Percentiles rank a stretch among this genome's conserved stretches.
phyloP scores from a whole-genome alignment of 2,888 invertebrate species.

The Drosophila pseudotakahashii region DNA sequence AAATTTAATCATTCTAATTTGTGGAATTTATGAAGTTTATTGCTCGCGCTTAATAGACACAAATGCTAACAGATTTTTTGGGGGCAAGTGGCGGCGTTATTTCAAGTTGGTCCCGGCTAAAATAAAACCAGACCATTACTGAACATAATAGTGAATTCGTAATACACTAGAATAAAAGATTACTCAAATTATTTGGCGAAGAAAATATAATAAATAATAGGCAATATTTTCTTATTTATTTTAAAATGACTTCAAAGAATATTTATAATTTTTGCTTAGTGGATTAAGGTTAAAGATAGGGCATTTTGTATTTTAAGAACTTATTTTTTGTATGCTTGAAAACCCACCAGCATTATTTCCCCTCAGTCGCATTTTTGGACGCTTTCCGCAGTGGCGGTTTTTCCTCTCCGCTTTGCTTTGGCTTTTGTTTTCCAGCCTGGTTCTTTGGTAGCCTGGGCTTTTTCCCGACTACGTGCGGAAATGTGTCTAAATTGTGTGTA shows the following conservation, averaged over 20 bases:
- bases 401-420: slow-evolving; percentile 13
- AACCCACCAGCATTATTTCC: slow-evolving; percentile 35
- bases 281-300: neutral
- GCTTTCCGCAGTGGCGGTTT: slow-evolving; percentile 60
- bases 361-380: slow-evolving; percentile 54
- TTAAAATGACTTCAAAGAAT: neutral
- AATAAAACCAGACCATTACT: slow-evolving; percentile 1
- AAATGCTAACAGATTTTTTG: slow-evolving; percentile 44
- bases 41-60: slow-evolving; percentile 65
- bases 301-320: slow-evolving; percentile 1
- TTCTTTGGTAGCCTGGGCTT: slow-evolving; percentile 46
- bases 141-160: neutral
- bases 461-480: slow-evolving; percentile 69
- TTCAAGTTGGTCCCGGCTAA: slow-evolving; percentile 10
- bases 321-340: slow-evolving; percentile 9
- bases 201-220: neutral
- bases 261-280: neutral
- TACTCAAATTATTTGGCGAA: no score
- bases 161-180: slow-evolving; percentile 3
- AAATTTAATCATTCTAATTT: slow-evolving; percentile 76
- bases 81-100: slow-evolving; percentile 8
- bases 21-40: slow-evolving; percentile 72
- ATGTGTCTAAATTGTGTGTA: slow-evolving; percentile 79
- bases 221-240: no score
- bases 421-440: slow-evolving; percentile 50